Evolutionary conservation across 2,113 vertebrate genomes (phyloP).

Genomic region (Brachypodius melanocephalos): DNA sequence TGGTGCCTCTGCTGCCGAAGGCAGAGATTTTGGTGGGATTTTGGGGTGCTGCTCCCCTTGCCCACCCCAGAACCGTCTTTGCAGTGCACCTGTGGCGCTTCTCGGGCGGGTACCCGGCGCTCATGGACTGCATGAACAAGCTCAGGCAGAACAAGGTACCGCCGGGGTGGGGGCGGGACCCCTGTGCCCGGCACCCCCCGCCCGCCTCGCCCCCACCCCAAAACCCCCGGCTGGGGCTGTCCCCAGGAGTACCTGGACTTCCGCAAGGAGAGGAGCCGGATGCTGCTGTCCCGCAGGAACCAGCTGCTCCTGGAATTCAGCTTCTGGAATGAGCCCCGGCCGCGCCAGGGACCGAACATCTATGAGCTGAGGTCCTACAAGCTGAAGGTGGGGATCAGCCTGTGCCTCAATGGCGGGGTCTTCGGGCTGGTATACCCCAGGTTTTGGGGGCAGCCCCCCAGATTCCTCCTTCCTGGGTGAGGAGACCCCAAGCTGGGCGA

Average conservation of each 20-base stretch:
- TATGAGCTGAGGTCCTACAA: constrained; percentile 92
- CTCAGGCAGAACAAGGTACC: constrained; percentile 85
- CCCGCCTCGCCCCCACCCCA: rapidly evolving
- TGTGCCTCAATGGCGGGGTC: rapidly evolving
- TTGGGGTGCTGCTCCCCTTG: background rate
- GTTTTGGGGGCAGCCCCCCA: rapidly evolving
- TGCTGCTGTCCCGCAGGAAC: constrained; percentile 90
- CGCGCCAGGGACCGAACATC: constrained; percentile 86
- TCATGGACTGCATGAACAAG: constrained; percentile 89
- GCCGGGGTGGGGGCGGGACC: rapidly evolving
- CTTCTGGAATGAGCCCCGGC: constrained; percentile 94
- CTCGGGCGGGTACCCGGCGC: constrained; percentile 89
- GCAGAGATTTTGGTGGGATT: background rate
- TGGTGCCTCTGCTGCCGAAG: rapidly evolving
- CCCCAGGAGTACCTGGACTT: constrained; percentile 86
- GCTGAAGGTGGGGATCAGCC: constrained; percentile 77
- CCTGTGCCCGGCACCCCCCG: rapidly evolving
- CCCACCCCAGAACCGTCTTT: background rate
- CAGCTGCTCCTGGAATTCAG: constrained; percentile 96
- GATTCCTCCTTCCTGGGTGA: background rate
- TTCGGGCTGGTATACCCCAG: background rate
- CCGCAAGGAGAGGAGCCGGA: constrained; percentile 86
- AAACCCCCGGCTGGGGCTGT: background rate
- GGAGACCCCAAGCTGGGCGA: rapidly evolving
- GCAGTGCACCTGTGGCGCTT: constrained; percentile 95